Conservation (phyloP, 2,797 vertebrate genomes). For the Coreius guichenoti region DNA sequence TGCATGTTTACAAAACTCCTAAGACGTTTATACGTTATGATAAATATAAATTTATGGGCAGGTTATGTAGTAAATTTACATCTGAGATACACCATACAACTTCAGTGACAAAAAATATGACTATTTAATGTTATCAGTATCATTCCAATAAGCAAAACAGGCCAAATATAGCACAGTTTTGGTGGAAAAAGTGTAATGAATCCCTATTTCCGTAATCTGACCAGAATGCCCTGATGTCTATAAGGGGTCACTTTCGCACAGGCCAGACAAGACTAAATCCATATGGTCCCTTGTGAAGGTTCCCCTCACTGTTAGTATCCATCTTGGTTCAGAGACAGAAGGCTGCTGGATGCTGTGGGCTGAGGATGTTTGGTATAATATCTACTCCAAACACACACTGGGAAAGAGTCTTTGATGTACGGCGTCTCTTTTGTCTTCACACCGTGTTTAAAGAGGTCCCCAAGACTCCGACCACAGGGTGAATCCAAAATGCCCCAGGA, state of each 20-base stretch:
- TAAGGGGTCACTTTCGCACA: not conserved
- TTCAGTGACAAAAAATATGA: not conserved
- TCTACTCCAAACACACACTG: constrained; percentile 40
- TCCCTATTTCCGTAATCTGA: not conserved
- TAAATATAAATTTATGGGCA: not conserved
- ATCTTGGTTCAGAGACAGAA: constrained; percentile 18
- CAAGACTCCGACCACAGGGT: constrained; percentile 25
- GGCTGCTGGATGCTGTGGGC: constrained; percentile 33
- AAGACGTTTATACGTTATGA: not conserved
- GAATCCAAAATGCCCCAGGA: constrained; percentile 51
- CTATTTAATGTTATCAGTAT: not conserved
- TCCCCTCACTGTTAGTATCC: not conserved
- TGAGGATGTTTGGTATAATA: constrained; percentile 44
- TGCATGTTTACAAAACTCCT: not conserved
- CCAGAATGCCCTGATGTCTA: not conserved
- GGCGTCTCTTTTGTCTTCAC: constrained; percentile 59
- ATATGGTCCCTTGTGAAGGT: not conserved
- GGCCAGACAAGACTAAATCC: not conserved
- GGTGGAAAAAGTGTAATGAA: not conserved
- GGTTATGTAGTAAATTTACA: not conserved
- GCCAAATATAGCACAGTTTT: not conserved
- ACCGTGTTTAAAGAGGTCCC: constrained; percentile 38
- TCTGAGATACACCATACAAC: not conserved
- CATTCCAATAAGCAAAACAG: not conserved
- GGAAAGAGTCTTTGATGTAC: constrained; percentile 59